Evolutionary conservation across 1,140 invertebrate species (phyloP), one percentile per base, ranked within the genome.

Genomic region (Temnothorax longispinosus): DNA sequence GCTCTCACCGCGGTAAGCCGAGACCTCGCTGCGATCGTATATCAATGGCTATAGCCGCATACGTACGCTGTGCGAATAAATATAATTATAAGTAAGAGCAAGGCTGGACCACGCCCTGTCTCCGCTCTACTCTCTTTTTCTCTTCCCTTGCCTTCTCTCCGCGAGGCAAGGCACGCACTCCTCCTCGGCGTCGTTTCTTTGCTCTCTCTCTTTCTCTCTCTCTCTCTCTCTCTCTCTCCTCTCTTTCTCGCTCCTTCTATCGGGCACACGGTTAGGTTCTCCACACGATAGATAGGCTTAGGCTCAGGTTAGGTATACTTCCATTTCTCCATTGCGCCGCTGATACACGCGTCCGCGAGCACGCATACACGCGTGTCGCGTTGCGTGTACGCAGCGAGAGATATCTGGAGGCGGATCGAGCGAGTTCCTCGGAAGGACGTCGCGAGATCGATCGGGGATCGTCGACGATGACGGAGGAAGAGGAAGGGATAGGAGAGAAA

Each of bases 51-150:
- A 92, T 89, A 90, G 87, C 85, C 75, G 72, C 87, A 89, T 90
- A 92, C 90, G 91, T 71, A 56, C 21, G 52, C 41, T 88, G 91
- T 88, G 89, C 91, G 94, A 93, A 94, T 94, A 94, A 95, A 94
- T 94, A 93, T 94, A 94, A 94, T 94, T 94, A 94, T 92, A 95
- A 94, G 93, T 94, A 93, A 92, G 94, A 93, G 94, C 94, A 93
- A 94, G 93, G 93, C 94, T 95, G 94, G 93, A 94, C 94, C 94
- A 95, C 94, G 94, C 94, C 94, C 94, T 95, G 94, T 95, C 93
- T 95, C 94, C 93, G 92, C 87, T 93, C 90, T 91, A 74, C 90
- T 93, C 91, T 93, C 91, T 91, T 86, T 93, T 90, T 92, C 90
- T 91, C 92, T 87, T 85, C 65, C 84, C 86, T 84, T 35, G 8